These are phyloP conservation scores for Microctonus aethiopoides DNA, from an alignment of 2,888 invertebrate genomes.

Conservation along the genomic window DNA sequence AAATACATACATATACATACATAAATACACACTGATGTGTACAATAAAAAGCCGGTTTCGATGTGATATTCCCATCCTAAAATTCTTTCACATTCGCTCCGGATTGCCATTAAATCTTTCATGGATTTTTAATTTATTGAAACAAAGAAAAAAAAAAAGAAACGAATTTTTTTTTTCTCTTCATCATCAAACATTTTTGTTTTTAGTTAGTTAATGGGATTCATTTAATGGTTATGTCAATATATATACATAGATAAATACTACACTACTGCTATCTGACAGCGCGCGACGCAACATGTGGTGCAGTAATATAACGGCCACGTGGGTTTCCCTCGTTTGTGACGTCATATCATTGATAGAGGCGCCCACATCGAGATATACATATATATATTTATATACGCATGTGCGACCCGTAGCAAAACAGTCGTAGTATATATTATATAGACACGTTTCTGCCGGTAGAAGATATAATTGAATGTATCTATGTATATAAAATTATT, in stretches of 20 bases:
- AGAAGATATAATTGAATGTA: constrained; percentile 16
- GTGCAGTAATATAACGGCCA: constrained; percentile 36
- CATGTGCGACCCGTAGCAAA: constrained; percentile 24
- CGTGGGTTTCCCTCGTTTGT: constrained; percentile 42
- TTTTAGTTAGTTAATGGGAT: neutral
- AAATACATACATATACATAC: neutral
- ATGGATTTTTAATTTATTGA: neutral
- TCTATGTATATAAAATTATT: too few species aligned
- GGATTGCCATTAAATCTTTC: neutral
- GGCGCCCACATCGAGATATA: constrained; percentile 54
- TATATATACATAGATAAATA: neutral
- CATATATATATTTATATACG: too few species aligned
- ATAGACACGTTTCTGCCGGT: constrained; percentile 13
- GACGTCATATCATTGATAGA: constrained; percentile 57
- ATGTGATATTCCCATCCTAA: neutral
- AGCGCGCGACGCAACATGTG: constrained; percentile 25
- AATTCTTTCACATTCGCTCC: neutral
- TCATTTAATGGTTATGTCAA: neutral
- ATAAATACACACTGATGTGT: neutral
- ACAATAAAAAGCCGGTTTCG: neutral
- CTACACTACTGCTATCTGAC: constrained; percentile 3
- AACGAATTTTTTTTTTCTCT: neutral
- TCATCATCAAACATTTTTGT: too few species aligned
- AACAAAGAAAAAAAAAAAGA: too few species aligned
- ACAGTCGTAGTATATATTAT: constrained; percentile 17